These are phyloP conservation scores for Salticus scenicus DNA, from an alignment of 2,888 invertebrate genomes.

Conservation along the genomic window DNA sequence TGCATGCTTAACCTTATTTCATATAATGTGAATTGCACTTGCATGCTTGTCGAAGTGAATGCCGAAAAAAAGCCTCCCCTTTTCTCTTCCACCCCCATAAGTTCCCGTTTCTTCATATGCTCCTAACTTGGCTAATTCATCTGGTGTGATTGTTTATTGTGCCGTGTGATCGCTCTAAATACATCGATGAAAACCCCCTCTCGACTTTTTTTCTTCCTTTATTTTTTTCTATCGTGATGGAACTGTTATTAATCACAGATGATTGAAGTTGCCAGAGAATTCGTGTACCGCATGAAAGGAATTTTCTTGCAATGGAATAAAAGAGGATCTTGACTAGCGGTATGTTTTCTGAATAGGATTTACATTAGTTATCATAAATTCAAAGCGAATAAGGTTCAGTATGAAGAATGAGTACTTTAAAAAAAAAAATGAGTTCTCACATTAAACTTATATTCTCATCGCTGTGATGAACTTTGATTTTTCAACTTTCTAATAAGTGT, in stretches of 20 bases:
- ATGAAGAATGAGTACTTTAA: background rate
- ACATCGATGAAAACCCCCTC: conserved; percentile 23
- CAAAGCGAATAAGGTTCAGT: background rate
- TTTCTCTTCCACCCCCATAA: background rate
- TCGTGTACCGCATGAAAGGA: background rate
- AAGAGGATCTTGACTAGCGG: background rate
- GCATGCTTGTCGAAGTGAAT: conserved; percentile 57
- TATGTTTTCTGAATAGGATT: background rate
- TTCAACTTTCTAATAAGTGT: too few species aligned
- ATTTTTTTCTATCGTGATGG: conserved; percentile 13
- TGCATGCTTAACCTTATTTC: conserved; percentile 69
- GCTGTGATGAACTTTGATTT: too few species aligned
- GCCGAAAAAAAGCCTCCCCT: background rate
- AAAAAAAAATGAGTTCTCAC: too few species aligned
- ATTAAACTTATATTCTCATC: too few species aligned
- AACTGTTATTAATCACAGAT: conserved; percentile 54
- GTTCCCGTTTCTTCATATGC: conserved; percentile 37
- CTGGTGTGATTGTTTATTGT: conserved; percentile 61
- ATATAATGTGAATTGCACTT: conserved; percentile 69
- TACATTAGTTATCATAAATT: background rate
- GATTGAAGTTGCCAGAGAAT: conserved; percentile 60
- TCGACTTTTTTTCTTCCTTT: conserved; percentile 2
- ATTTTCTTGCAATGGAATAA: background rate
- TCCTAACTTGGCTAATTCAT: conserved; percentile 44
- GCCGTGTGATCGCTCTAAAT: conserved; percentile 67